phyloP scores from a whole-genome alignment of 2,113 vertebrate species.

The Pampusana beccarii region DNA sequence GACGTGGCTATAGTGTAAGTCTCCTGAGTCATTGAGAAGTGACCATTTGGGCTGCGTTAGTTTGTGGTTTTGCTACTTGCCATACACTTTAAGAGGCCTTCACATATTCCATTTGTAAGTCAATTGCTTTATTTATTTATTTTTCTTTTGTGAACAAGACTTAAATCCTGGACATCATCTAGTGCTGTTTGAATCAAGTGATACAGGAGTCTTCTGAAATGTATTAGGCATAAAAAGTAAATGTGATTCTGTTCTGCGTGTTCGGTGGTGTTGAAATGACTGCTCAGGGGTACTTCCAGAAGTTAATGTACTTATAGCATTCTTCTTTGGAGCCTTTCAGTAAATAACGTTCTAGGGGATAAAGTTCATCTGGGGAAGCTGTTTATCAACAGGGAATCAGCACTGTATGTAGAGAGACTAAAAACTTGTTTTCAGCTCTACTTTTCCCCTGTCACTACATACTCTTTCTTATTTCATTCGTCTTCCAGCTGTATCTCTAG shows the following conservation, averaged over 20 bases:
- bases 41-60: neutral
- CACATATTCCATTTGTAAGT: neutral
- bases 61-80: neutral
- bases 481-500: neutral
- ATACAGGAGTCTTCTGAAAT: neutral
- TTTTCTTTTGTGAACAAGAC: neutral
- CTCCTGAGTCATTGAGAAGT: neutral
- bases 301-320: neutral
- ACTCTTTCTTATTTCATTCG: neutral
- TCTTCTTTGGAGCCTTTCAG: neutral
- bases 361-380: neutral
- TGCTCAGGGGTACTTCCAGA: neutral
- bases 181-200: neutral
- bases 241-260: neutral
- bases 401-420: neutral
- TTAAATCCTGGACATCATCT: neutral
- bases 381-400: neutral
- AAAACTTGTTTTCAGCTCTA: neutral
- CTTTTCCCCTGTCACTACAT: neutral
- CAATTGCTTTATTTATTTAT: neutral
- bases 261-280: neutral
- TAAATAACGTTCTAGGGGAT: neutral
- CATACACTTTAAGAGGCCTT: neutral
- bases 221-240: neutral
- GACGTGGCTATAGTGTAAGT: neutral